These are phyloP conservation scores for Drosophila mayaguana DNA, from an alignment of 2,888 invertebrate species.

Conservation along the genomic window DNA sequence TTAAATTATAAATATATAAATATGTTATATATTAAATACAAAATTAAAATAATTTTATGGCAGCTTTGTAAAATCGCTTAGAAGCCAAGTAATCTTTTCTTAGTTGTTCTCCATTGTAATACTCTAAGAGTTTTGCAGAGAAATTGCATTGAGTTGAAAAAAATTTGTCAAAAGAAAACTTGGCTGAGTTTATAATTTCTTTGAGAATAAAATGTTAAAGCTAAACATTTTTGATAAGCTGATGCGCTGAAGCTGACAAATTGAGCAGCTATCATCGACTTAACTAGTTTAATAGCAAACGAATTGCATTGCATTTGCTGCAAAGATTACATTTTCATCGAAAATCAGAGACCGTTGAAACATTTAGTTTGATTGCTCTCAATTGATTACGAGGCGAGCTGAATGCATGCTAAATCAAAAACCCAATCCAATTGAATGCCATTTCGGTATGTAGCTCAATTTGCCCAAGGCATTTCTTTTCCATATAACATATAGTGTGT, in stretches of 20 bases:
- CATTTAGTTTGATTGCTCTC: slow-evolving; percentile 55
- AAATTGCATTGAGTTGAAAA: no score
- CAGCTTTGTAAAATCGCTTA: no score
- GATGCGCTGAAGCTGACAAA: not conserved
- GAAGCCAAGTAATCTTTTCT: no score
- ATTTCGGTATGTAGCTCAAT: slow-evolving; percentile 32
- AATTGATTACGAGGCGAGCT: slow-evolving; percentile 48
- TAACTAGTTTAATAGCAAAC: slow-evolving; percentile 4
- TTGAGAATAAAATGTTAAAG: not conserved
- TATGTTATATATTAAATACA: no score
- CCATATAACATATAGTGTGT: not conserved
- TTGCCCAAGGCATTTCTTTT: slow-evolving; percentile 12
- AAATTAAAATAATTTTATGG: no score
- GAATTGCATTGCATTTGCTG: slow-evolving; percentile 28
- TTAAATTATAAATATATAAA: no score
- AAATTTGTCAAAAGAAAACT: no score
- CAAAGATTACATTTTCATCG: slow-evolving; percentile 19
- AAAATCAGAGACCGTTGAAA: slow-evolving; percentile 10
- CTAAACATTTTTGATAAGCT: not conserved
- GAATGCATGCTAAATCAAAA: slow-evolving; percentile 53
- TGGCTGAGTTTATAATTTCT: no score
- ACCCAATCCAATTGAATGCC: slow-evolving; percentile 53
- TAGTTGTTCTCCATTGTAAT: no score
- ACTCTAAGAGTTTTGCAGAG: no score
- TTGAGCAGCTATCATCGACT: not conserved